These are phyloP conservation scores for Epinotia nisella DNA, from an alignment of 2,888 invertebrate species.

Conservation along the genomic window DNA sequence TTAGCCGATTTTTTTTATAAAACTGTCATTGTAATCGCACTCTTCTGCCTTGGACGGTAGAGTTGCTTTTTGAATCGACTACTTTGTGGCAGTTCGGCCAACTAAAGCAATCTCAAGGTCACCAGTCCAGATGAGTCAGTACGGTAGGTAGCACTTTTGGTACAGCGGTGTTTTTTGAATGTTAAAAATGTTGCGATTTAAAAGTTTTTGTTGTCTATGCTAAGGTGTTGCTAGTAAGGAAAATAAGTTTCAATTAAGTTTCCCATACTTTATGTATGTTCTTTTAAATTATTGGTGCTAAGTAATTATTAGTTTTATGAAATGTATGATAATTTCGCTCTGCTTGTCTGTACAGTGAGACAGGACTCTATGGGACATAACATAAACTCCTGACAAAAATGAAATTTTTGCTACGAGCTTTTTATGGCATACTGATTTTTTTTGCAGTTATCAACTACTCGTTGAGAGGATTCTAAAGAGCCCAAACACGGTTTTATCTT, in stretches of 20 bases:
- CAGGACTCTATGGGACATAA: too few relatives aligned
- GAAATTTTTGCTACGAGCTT: too few relatives aligned
- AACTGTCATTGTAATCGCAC: too few relatives aligned
- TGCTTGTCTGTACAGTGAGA: slow-evolving; percentile 15
- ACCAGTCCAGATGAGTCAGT: slow-evolving; percentile 14
- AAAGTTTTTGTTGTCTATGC: slow-evolving; percentile 44
- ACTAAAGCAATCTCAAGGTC: too few relatives aligned
- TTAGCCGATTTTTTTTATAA: too few relatives aligned
- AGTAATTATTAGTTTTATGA: slow-evolving; percentile 37
- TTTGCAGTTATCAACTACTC: too few relatives aligned
- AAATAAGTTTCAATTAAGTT: slow-evolving; percentile 38
- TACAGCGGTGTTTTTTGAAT: slow-evolving; percentile 40
- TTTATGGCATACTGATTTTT: too few relatives aligned
- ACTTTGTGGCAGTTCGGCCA: too few relatives aligned
- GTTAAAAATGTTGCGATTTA: slow-evolving; percentile 41
- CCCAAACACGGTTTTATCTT: too few relatives aligned
- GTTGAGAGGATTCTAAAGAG: too few relatives aligned
- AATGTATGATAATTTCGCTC: slow-evolving; percentile 33
- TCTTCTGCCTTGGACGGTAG: too few relatives aligned
- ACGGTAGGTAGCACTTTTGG: slow-evolving; percentile 40
- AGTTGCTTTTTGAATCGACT: too few relatives aligned
- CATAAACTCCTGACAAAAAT: not conserved
- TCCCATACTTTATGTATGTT: slow-evolving; percentile 43
- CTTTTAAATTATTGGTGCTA: slow-evolving; percentile 42
- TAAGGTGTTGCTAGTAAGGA: slow-evolving; percentile 43